A percentile compares a stretch with the other conserved stretches of the same genome.
Conservation (phyloP, 2,797 vertebrate species). For the Cyprinodon diabolis region DNA sequence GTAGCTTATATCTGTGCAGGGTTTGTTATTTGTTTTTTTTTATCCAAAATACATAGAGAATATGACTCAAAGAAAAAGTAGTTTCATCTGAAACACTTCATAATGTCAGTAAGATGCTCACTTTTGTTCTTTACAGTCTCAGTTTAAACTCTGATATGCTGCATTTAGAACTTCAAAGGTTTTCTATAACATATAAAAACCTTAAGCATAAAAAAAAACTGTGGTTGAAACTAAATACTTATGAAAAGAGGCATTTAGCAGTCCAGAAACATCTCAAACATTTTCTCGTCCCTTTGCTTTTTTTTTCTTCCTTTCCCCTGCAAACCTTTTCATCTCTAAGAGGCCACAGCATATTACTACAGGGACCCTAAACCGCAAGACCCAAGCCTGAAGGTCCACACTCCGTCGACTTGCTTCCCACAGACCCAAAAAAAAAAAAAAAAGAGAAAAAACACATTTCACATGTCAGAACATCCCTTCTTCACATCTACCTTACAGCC, state of each 20-base stretch:
- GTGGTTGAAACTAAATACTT: slow-evolving; percentile 64
- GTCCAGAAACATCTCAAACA: slow-evolving; percentile 54
- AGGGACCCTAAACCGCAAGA: slow-evolving; percentile 59
- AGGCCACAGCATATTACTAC: slow-evolving; percentile 57
- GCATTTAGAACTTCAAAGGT: slow-evolving; percentile 10
- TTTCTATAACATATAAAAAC: slow-evolving; percentile 42
- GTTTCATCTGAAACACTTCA: not conserved
- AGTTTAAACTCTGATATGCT: not conserved
- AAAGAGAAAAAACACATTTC: slow-evolving; percentile 44
- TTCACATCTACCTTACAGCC: slow-evolving; percentile 75
- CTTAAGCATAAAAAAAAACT: slow-evolving; percentile 16
- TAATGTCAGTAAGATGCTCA: not conserved
- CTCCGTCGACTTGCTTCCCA: slow-evolving; percentile 57
- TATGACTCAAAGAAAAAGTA: not conserved
- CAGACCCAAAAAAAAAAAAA: slow-evolving; percentile 34
- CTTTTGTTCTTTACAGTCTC: slow-evolving; percentile 6
- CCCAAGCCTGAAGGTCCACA: slow-evolving; percentile 59
- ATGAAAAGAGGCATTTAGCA: slow-evolving; percentile 57
- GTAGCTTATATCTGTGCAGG: not conserved
- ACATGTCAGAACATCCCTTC: slow-evolving; percentile 66
- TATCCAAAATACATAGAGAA: not conserved
- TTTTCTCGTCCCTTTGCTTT: slow-evolving; percentile 56
- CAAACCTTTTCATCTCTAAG: slow-evolving; percentile 66
- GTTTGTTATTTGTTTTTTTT: not conserved
- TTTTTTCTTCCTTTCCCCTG: slow-evolving; percentile 43